Evolutionary conservation across 2,888 invertebrate genomes (phyloP).

Genomic region (Pherbina coryleti): DNA sequence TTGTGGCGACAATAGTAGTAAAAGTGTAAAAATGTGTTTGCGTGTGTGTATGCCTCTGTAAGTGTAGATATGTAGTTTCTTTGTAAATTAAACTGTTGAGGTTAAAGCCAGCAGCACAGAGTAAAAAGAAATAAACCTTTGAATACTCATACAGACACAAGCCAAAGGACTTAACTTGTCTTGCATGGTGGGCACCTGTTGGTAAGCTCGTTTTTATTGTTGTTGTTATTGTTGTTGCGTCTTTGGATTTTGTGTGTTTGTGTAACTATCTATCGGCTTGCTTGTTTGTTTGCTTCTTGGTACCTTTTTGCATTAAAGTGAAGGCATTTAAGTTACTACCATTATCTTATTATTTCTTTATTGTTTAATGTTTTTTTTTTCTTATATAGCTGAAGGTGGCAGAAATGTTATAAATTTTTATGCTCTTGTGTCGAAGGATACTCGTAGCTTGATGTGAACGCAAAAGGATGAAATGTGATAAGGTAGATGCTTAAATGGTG

Average conservation of each 20-base stretch:
- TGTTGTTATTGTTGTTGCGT: slow-evolving; percentile 21
- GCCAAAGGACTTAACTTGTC: not conserved
- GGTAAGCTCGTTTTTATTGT: slow-evolving; percentile 26
- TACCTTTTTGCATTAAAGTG: not conserved
- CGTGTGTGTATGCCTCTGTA: slow-evolving; percentile 15
- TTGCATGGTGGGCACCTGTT: slow-evolving; percentile 26
- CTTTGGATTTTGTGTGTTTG: not conserved
- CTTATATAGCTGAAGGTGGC: not conserved
- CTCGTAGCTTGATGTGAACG: too few relatives aligned
- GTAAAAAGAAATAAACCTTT: slow-evolving; percentile 8
- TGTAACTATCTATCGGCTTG: too few relatives aligned
- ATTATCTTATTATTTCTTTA: not conserved
- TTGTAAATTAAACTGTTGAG: slow-evolving; percentile 32
- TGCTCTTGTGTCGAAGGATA: too few relatives aligned
- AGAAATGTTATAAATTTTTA: slow-evolving; percentile 12
- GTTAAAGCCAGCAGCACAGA: slow-evolving; percentile 15
- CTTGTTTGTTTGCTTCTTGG: not conserved
- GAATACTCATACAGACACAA: slow-evolving; percentile 1
- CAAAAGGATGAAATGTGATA: not conserved
- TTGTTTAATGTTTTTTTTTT: not conserved
- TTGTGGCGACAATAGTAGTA: not conserved
- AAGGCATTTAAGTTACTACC: not conserved
- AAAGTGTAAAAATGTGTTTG: slow-evolving; percentile 15
- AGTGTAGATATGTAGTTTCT: slow-evolving; percentile 14
- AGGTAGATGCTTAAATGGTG: not conserved